Percentiles rank a stretch among this genome's conserved stretches.
Evolutionary conservation across 2,797 vertebrate genomes (phyloP).

Genomic region (Nyctibius grandis): DNA sequence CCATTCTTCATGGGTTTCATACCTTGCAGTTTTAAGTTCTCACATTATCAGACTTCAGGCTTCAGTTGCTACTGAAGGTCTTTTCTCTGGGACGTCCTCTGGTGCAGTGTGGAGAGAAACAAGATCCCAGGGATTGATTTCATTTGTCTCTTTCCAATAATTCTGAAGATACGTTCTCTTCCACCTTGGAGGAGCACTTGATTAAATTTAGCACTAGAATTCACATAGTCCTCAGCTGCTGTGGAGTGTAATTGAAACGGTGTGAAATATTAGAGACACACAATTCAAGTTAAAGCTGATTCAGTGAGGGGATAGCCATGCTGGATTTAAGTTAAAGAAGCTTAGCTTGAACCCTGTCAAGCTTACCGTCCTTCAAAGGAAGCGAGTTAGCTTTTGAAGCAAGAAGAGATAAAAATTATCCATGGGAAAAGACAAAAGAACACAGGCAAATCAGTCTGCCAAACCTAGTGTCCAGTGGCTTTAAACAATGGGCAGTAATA

Average conservation of each 20-base stretch:
- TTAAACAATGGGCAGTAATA: slow-evolving; percentile 46
- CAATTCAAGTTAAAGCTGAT: slow-evolving; percentile 41
- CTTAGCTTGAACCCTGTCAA: slow-evolving; percentile 52
- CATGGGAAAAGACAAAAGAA: slow-evolving; percentile 51
- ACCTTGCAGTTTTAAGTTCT: slow-evolving; percentile 62
- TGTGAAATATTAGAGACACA: slow-evolving; percentile 39
- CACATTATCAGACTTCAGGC: slow-evolving; percentile 54
- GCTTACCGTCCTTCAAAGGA: slow-evolving; percentile 51
- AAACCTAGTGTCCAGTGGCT: slow-evolving; percentile 37
- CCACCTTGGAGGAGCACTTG: slow-evolving; percentile 57
- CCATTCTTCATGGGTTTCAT: slow-evolving; percentile 73
- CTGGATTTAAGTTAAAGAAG: slow-evolving; percentile 63
- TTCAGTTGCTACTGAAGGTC: slow-evolving; percentile 59
- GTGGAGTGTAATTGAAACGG: slow-evolving; percentile 45
- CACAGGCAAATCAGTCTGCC: slow-evolving; percentile 34
- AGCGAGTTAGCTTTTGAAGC: slow-evolving; percentile 50
- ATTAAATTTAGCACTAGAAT: slow-evolving; percentile 68
- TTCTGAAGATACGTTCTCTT: slow-evolving; percentile 53
- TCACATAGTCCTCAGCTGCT: slow-evolving; percentile 27
- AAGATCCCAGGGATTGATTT: slow-evolving; percentile 23
- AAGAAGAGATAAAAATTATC: slow-evolving; percentile 49
- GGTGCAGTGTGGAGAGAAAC: slow-evolving; percentile 12
- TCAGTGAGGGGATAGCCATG: slow-evolving; percentile 17
- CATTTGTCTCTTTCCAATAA: slow-evolving; percentile 58
- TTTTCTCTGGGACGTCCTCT: slow-evolving; percentile 27